These are phyloP conservation scores for Mus pahari DNA, from an alignment of 2,113 vertebrate species.

Conservation along the genomic window DNA sequence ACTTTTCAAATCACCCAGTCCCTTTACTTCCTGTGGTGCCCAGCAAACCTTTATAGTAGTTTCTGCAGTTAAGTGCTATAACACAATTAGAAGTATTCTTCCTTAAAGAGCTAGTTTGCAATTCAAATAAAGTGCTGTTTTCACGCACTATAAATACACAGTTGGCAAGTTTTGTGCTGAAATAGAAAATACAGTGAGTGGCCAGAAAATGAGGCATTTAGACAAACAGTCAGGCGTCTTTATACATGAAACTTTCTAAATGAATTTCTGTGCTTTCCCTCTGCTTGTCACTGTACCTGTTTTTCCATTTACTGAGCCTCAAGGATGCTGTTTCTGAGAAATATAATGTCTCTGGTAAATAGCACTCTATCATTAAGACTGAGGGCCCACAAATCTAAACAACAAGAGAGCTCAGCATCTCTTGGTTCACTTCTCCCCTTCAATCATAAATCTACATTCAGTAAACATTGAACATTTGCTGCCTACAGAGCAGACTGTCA, in stretches of 20 bases:
- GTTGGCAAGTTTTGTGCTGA: not conserved
- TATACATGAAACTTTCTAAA: constrained; percentile 41
- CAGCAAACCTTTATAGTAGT: not conserved
- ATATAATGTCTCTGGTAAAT: constrained; percentile 18
- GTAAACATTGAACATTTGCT: not conserved
- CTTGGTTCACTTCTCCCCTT: not conserved
- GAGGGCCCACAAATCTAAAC: not conserved
- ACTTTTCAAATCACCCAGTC: not conserved
- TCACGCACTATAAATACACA: not conserved
- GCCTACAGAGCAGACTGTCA: not conserved
- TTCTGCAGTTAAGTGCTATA: constrained; percentile 8
- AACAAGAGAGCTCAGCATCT: not conserved
- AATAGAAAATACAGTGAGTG: constrained; percentile 39
- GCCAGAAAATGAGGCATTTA: constrained; percentile 44
- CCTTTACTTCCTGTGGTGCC: not conserved
- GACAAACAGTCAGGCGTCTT: not conserved
- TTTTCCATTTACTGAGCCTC: constrained; percentile 26
- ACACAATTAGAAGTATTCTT: constrained; percentile 45
- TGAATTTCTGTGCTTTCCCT: not conserved
- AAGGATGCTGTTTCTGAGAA: not conserved
- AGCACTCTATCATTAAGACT: constrained; percentile 5
- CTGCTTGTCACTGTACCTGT: not conserved
- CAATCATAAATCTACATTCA: constrained; percentile 52
- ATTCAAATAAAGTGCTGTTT: constrained; percentile 45
- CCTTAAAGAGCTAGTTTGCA: constrained; percentile 46